These are phyloP conservation scores for Neria commutata DNA, from an alignment of 2,888 invertebrate species.

Conservation along the genomic window DNA sequence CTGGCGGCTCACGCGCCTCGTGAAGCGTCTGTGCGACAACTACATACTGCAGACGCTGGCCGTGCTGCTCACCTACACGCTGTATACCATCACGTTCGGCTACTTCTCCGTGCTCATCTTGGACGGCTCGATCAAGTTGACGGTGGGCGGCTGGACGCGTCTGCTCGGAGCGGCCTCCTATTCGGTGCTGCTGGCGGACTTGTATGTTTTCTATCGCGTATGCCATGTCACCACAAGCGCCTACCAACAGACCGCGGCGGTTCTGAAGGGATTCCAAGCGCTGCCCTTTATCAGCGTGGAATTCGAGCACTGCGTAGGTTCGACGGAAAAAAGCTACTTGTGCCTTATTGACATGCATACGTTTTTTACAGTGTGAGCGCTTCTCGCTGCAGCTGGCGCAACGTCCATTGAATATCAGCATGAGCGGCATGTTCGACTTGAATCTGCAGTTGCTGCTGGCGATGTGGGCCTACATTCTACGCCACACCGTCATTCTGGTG, in stretches of 20 bases:
- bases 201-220: background rate
- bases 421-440: background rate
- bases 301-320: background rate
- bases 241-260: background rate
- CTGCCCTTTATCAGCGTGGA: background rate
- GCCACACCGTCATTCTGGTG: background rate
- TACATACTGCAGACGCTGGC: background rate
- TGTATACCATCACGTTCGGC: background rate
- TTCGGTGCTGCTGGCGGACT: background rate
- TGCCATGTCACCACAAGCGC: background rate
- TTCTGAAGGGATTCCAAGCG: background rate
- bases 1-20: background rate
- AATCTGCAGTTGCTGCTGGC: background rate
- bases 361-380: background rate
- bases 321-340: too few relatives aligned
- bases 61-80: background rate
- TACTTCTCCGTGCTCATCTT: background rate
- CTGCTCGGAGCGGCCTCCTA: background rate
- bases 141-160: background rate
- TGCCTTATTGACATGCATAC: too few relatives aligned
- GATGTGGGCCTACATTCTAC: background rate
- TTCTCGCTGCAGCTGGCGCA: background rate
- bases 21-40: background rate
- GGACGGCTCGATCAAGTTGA: background rate
- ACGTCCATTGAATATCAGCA: background rate